Conservation (phyloP, 1,140 invertebrate species). For the Drosophila sturtevanti region DNA sequence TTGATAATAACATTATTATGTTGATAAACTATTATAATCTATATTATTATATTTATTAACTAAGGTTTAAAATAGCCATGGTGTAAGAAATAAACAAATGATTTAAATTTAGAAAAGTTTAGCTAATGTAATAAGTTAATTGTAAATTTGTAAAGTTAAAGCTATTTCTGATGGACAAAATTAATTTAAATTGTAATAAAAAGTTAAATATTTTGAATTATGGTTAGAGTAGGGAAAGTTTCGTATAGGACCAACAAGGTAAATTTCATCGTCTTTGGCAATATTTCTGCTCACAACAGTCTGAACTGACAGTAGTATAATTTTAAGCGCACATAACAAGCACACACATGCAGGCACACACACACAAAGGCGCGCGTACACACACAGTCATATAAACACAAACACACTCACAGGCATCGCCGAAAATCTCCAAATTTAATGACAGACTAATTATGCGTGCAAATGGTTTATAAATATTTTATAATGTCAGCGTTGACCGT, state of each 20-base stretch:
- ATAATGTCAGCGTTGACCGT: conserved; percentile 60
- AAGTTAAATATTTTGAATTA: no score
- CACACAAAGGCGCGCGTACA: neutral
- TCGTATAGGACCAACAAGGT: neutral
- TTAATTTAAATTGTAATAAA: no score
- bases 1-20: no score
- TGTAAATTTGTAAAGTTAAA: no score
- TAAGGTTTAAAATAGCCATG: no score
- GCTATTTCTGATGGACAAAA: no score
- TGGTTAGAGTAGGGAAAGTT: neutral
- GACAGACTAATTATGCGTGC: conserved; percentile 80
- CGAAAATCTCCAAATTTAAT: conserved; percentile 76
- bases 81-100: no score
- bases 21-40: no score
- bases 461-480: conserved; percentile 81
- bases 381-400: neutral
- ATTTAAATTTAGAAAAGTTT: no score
- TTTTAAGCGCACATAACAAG: conserved; percentile 23
- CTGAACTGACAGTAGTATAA: conserved; percentile 22
- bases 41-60: no score
- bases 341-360: conserved; percentile 2
- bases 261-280: neutral
- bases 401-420: conserved; percentile 20
- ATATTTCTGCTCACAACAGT: conserved; percentile 10
- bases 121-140: no score